These are phyloP conservation scores for Catamblyrhynchus diadema DNA, from an alignment of 2,797 vertebrate genomes.

Conservation along the genomic window DNA sequence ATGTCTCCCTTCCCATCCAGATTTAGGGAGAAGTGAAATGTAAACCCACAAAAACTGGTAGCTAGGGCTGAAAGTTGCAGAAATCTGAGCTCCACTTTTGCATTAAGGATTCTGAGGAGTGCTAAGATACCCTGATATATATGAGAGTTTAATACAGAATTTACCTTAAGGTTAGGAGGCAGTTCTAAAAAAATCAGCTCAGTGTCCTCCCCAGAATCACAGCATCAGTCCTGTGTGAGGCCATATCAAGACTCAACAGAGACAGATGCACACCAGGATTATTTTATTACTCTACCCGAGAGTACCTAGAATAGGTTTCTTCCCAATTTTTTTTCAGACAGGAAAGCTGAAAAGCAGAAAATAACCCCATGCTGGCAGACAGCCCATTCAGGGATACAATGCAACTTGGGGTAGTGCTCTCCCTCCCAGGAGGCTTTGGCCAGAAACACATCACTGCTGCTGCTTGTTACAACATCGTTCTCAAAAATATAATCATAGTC, in stretches of 20 bases:
- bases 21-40: neutral
- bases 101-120: neutral
- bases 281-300: neutral
- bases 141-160: neutral
- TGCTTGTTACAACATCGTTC: neutral
- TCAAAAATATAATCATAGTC: neutral
- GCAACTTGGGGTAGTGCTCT: neutral
- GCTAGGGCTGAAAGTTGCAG: neutral
- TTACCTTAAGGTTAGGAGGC: neutral
- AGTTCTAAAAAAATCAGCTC: neutral
- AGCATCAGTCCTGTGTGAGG: neutral
- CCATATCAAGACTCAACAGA: neutral
- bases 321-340: neutral
- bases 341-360: neutral
- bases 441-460: neutral
- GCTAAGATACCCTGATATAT: neutral
- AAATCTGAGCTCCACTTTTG: neutral
- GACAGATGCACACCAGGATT: neutral
- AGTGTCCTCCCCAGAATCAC: accelerated
- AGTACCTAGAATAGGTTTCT: neutral
- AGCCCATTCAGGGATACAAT: neutral
- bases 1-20: neutral
- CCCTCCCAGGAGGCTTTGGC: neutral
- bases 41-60: neutral
- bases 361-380: neutral